Conservation (phyloP, 1,140 invertebrate species). For the Drosophila parvula region DNA sequence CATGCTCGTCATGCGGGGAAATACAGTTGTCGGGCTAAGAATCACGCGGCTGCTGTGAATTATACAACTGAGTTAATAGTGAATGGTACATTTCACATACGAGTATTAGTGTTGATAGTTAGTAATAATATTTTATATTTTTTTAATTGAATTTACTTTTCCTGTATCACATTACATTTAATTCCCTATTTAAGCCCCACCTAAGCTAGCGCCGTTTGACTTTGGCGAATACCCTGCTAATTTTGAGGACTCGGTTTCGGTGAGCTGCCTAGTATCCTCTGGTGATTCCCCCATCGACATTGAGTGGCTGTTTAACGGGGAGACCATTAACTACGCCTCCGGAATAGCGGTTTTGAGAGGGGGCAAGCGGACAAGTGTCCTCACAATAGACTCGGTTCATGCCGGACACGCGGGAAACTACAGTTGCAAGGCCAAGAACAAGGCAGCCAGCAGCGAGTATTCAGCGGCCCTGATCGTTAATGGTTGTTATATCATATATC, state of each 20-base stretch:
- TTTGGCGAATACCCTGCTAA: conserved; percentile 88
- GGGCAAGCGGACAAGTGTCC: conserved; percentile 86
- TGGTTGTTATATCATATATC: conserved; percentile 87
- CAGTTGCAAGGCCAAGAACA: conserved; percentile 90
- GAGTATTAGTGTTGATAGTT: neutral
- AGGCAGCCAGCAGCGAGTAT: conserved; percentile 89
- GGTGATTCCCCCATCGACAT: conserved; percentile 93
- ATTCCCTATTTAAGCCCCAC: conserved; percentile 84
- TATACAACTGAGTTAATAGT: conserved; percentile 89
- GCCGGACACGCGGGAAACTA: conserved; percentile 89
- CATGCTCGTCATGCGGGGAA: conserved; percentile 88
- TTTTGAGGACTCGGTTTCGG: conserved; percentile 89
- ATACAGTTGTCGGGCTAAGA: conserved; percentile 89
- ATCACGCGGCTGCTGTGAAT: conserved; percentile 89
- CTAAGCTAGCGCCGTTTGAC: conserved; percentile 89
- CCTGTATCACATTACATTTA: neutral
- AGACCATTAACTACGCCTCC: conserved; percentile 74
- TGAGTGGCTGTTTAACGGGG: conserved; percentile 90
- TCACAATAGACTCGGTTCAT: conserved; percentile 90
- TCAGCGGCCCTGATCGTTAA: conserved; percentile 89
- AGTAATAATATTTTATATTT: conserved; percentile 14
- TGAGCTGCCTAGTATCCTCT: conserved; percentile 92
- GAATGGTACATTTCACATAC: conserved; percentile 86
- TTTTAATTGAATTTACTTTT: conserved; percentile 8
- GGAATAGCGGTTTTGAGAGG: conserved; percentile 75